Percentiles rank a stretch among this genome's conserved stretches.
Conservation (phyloP, 2,113 vertebrate species). For the Pao palembangensis region DNA sequence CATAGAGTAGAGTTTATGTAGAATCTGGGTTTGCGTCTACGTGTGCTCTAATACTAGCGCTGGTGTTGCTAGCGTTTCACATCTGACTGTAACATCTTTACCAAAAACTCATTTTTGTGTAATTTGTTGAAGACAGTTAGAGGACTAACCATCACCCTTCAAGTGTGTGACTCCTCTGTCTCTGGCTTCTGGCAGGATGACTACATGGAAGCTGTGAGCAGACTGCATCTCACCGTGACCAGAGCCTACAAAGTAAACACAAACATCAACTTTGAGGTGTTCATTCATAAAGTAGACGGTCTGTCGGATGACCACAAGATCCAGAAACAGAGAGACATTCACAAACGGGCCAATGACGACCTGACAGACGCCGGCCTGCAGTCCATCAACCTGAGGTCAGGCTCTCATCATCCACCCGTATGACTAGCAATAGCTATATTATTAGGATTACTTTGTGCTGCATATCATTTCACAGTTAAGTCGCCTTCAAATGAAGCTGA, state of each 20-base stretch:
- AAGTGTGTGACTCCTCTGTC: background rate
- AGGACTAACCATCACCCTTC: too few species aligned
- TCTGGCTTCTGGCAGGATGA: conserved; percentile 78
- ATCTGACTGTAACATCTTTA: too few species aligned
- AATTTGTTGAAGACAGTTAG: too few species aligned
- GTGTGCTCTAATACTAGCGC: too few species aligned
- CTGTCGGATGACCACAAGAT: conserved; percentile 97
- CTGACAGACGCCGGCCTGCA: conserved; percentile 90
- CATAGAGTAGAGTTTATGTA: background rate
- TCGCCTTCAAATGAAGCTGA: too few species aligned
- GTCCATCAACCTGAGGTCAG: conserved; percentile 91
- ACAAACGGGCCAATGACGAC: conserved; percentile 95
- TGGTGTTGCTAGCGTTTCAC: too few species aligned
- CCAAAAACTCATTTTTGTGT: too few species aligned
- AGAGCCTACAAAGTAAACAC: conserved; percentile 94
- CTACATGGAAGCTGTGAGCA: conserved; percentile 91
- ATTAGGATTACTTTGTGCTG: too few species aligned
- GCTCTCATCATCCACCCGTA: too few species aligned
- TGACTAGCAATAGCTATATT: too few species aligned
- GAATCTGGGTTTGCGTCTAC: too few species aligned
- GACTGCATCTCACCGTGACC: conserved; percentile 91
- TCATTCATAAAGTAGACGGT: conserved; percentile 98
- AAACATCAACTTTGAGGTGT: conserved; percentile 97
- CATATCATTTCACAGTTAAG: too few species aligned
- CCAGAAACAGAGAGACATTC: conserved; percentile 94